Evolutionary conservation across 2,888 invertebrate species (phyloP).

Genomic region (Venusia cambrica): DNA sequence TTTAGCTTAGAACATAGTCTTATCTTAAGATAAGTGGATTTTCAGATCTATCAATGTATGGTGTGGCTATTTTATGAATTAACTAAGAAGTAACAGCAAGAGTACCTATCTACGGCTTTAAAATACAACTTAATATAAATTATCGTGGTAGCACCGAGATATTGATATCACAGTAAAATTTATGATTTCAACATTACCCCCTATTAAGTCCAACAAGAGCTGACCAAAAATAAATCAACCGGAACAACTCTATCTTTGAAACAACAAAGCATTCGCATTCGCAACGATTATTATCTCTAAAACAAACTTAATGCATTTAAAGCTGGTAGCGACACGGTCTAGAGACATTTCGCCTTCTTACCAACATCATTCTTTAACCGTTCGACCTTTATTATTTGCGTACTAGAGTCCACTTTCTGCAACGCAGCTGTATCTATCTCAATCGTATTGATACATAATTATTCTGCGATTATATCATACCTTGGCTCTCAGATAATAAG

Average conservation of each 20-base stretch:
- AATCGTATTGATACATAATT: constrained; percentile 28
- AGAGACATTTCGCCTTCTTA: constrained; percentile 66
- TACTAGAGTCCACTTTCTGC: constrained; percentile 45
- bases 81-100: no score
- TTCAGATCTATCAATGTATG: no score
- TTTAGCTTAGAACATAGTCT: no score
- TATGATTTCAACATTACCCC: constrained; percentile 31
- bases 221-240: constrained; percentile 76
- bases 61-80: no score
- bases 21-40: no score
- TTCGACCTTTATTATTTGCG: constrained; percentile 33
- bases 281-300: constrained; percentile 78
- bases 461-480: constrained; percentile 24
- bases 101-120: no score
- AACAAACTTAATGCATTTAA: constrained; percentile 80
- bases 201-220: constrained; percentile 66
- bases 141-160: constrained; percentile 16
- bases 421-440: constrained; percentile 34
- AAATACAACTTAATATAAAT: no score
- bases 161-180: constrained; percentile 21
- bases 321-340: constrained; percentile 78
- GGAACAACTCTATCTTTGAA: constrained; percentile 77
- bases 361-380: constrained; percentile 39
- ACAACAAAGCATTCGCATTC: constrained; percentile 71
- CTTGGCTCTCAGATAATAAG: constrained; percentile 25